phyloP scores from a whole-genome alignment of 1,140 invertebrate species.

The Halictus rubicundus region DNA sequence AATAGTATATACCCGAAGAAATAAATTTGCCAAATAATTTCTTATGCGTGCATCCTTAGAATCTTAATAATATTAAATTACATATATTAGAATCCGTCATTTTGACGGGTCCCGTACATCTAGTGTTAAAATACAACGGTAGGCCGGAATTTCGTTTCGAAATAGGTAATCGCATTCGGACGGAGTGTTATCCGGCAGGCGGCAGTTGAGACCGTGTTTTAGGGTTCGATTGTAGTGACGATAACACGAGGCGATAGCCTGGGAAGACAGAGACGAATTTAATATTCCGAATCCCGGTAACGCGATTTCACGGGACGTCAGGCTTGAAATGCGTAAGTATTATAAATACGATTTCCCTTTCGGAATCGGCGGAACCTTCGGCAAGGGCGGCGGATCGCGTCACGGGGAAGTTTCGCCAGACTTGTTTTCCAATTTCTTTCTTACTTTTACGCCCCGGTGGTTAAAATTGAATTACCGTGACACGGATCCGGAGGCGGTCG shows the following conservation, averaged over 20 bases:
- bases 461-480: conserved; percentile 40
- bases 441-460: conserved; percentile 43
- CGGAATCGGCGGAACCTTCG: background rate
- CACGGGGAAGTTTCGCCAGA: conserved; percentile 58
- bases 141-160: no score
- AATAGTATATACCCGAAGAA: no score
- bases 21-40: no score
- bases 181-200: background rate
- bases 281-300: conserved; percentile 71
- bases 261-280: conserved; percentile 65
- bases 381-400: conserved; percentile 33
- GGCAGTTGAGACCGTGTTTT: conserved; percentile 32
- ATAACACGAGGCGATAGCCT: conserved; percentile 58
- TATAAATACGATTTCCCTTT: conserved; percentile 72
- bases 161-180: no score
- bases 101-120: no score
- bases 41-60: no score
- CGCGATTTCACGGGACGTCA: conserved; percentile 69
- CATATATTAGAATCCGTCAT: no score
- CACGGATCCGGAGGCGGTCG: background rate
- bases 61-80: no score
- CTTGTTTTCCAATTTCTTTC: conserved; percentile 60
- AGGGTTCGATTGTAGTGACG: conserved; percentile 53
- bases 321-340: conserved; percentile 65
- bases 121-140: no score